These are phyloP conservation scores for Decapterus maruadsi DNA, from an alignment of 2,797 vertebrate species.

Conservation along the genomic window DNA sequence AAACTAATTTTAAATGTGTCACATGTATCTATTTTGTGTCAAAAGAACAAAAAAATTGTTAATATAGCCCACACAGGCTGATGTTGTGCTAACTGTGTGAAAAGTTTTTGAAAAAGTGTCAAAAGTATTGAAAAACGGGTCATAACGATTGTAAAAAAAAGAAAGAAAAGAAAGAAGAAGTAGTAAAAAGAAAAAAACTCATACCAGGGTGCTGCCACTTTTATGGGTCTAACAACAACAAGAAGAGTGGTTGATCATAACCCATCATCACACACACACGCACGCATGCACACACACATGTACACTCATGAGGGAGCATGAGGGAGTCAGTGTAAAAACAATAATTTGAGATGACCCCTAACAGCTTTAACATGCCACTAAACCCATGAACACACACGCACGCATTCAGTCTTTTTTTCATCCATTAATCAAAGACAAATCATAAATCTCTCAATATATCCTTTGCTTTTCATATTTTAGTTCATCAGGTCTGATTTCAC, in stretches of 20 bases:
- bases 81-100: too few relatives aligned
- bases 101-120: too few relatives aligned
- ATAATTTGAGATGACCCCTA: slow-evolving; percentile 9
- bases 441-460: not conserved
- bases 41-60: too few relatives aligned
- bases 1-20: too few relatives aligned
- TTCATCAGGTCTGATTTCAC: not conserved
- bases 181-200: not conserved
- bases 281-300: not conserved
- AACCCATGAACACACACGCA: slow-evolving; percentile 2
- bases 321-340: slow-evolving; percentile 10
- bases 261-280: not conserved
- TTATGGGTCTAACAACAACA: not conserved
- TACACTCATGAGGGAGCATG: not conserved
- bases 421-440: not conserved
- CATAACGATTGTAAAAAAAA: not conserved
- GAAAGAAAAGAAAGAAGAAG: too few relatives aligned
- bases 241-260: slow-evolving; percentile 14
- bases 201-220: not conserved
- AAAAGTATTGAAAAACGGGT: too few relatives aligned
- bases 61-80: too few relatives aligned
- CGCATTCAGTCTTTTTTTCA: not conserved
- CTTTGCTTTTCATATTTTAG: not conserved
- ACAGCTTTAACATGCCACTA: not conserved
- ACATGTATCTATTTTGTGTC: too few relatives aligned